A percentile compares a stretch with the other conserved stretches of the same genome.
These are phyloP conservation scores for Spheniscus humboldti DNA, from an alignment of 2,797 vertebrate species.

Conservation along the genomic window DNA sequence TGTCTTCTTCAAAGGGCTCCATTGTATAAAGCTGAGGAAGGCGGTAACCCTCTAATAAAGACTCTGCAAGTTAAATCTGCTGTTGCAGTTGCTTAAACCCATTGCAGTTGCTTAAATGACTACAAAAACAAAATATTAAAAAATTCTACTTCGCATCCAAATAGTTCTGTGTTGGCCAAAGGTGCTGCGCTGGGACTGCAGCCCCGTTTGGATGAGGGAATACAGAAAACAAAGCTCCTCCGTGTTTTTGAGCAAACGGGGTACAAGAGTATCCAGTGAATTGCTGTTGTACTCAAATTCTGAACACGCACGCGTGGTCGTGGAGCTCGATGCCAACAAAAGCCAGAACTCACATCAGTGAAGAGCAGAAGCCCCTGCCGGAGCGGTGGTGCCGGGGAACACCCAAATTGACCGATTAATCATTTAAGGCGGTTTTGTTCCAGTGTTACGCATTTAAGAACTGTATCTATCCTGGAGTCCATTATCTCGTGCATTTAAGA, in stretches of 20 bases:
- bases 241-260: slow-evolving; percentile 13
- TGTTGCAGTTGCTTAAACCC: slow-evolving; percentile 37
- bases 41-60: not conserved
- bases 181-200: slow-evolving; percentile 44
- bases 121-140: not conserved
- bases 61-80: slow-evolving; percentile 46
- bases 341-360: not conserved
- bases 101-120: slow-evolving; percentile 43
- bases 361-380: slow-evolving; percentile 12
- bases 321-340: slow-evolving; percentile 11
- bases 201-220: slow-evolving; percentile 30
- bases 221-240: slow-evolving; percentile 24
- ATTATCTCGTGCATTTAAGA: slow-evolving; percentile 3
- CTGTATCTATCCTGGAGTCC: not conserved
- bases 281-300: not conserved
- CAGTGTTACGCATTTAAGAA: slow-evolving; percentile 20
- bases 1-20: slow-evolving; percentile 97
- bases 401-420: not conserved
- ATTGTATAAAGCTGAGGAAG: slow-evolving; percentile 82
- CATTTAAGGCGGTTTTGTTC: slow-evolving; percentile 34
- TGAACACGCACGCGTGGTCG: not conserved
- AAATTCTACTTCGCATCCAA: slow-evolving; percentile 12
- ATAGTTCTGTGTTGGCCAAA: slow-evolving; percentile 45
- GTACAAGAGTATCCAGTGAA: not conserved
- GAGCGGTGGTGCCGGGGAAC: not conserved